Conservation (phyloP, 1,140 invertebrate genomes). For the Trichonephila clavata region DNA sequence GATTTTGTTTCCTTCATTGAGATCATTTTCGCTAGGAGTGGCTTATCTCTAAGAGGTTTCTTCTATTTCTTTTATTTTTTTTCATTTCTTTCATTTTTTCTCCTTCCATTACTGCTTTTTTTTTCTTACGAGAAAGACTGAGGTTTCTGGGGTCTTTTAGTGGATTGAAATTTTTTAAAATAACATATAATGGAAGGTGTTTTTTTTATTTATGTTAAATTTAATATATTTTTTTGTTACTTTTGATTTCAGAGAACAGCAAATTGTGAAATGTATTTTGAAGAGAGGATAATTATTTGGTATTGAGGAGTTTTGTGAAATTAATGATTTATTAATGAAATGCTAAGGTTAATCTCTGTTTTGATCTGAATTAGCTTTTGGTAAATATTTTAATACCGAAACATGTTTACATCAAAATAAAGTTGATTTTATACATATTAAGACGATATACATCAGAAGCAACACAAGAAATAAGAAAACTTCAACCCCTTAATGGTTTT, state of each 20-base stretch:
- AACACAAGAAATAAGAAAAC: no score
- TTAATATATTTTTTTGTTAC: not conserved
- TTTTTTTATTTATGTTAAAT: not conserved
- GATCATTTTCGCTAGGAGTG: slow-evolving; percentile 32
- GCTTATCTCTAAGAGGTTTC: slow-evolving; percentile 37
- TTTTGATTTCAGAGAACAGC: not conserved
- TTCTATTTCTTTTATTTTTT: not conserved
- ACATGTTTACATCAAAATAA: no score
- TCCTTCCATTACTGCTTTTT: not conserved
- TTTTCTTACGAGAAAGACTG: not conserved
- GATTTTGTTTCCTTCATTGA: slow-evolving; percentile 38
- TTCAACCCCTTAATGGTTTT: no score
- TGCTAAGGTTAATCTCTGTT: no score
- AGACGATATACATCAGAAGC: no score
- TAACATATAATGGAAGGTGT: not conserved
- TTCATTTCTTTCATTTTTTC: not conserved
- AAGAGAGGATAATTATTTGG: no score
- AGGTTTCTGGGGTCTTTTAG: slow-evolving; percentile 22
- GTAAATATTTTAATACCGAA: no score
- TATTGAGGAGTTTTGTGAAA: no score
- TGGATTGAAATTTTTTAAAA: slow-evolving; percentile 32
- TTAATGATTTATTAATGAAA: no score
- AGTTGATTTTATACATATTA: no score
- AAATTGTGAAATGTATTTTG: no score
- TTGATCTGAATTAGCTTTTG: no score